A percentile compares a stretch with the other conserved stretches of the same genome.
Evolutionary conservation across 2,888 invertebrate species (phyloP).

Genomic region (Acrocyrtus sp.): DNA sequence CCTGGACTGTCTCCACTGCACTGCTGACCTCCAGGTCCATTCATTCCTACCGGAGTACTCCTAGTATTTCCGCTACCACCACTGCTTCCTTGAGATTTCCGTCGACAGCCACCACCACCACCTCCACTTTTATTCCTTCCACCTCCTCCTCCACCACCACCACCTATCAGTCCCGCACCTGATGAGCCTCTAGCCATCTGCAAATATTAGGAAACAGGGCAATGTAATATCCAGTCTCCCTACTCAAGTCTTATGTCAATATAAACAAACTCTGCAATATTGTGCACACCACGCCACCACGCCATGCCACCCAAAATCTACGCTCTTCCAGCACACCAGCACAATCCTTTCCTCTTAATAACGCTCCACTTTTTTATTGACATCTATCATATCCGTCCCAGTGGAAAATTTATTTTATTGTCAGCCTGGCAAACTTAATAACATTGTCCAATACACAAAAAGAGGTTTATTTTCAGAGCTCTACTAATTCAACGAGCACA

Average conservation of each 20-base stretch:
- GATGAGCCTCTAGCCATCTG: constrained; percentile 49
- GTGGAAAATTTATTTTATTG: constrained; percentile 5
- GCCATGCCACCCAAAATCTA: background rate
- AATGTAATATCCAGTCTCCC: background rate
- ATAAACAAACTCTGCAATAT: background rate
- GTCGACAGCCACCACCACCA: constrained; percentile 19
- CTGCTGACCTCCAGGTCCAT: constrained; percentile 68
- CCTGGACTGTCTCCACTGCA: constrained; percentile 52
- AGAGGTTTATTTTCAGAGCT: background rate
- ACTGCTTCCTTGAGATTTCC: constrained; percentile 44
- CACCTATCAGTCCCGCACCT: constrained; percentile 16
- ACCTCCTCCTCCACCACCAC: constrained; percentile 19
- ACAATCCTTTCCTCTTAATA: background rate
- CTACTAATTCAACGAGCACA: background rate
- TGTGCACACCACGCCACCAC: background rate
- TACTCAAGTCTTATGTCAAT: background rate
- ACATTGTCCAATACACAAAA: background rate
- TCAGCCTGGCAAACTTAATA: constrained; percentile 13
- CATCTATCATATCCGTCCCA: background rate
- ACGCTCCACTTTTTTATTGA: background rate
- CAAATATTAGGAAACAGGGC: background rate
- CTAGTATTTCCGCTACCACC: constrained; percentile 42
- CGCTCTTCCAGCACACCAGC: background rate
- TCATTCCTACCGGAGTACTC: constrained; percentile 58
- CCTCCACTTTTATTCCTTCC: constrained; percentile 25